Base-by-base conservation (phyloP, 1,140 invertebrate species). In the Heliconius nattereri region DNA sequence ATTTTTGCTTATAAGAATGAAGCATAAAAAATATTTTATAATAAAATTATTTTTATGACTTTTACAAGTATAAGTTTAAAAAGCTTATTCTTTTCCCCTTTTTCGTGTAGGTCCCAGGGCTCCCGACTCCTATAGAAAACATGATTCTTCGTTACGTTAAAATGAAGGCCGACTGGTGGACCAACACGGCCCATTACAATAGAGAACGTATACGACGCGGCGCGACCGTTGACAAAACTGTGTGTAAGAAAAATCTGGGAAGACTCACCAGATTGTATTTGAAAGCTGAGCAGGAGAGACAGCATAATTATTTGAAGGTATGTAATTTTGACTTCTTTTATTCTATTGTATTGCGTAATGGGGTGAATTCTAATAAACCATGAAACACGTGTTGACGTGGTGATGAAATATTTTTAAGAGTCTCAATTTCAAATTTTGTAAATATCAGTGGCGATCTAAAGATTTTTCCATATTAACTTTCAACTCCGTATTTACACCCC, bases 121-220 rank as follows among this genome's bases (percentile, higher is more conserved):
- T 99, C 11, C 99, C 99, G 0, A 99, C 98, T 71, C 99, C 99
- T 0, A 99, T 99, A 87, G 99, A 99, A 95, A 99, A 99, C 94
- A 99, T 99, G 99, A 99, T 99, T 85, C 96, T 99, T 26, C 96
- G 99, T 66, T 99, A 99, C 93, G 99, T 99, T 0, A 99, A 99
- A 94, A 99, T 99, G 97, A 99, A 99, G 92, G 99, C 99, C 1
- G 99, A 99, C 94, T 99, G 99, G 99, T 99, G 99, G 99, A 99
- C 99, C 0, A 99, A 99, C 93, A 99, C 99, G 1, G 99, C 99
- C 2, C 99, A 99, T 95, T 99, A 99, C 92, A 99, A 99, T 95
- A 96, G 99, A 35, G 99, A 99, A 94, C 96, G 99, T 85, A 99
- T 99, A 66, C 96, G 98, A 2, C 96, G 98, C 79, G 98, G 98